Conservation (phyloP, 2,797 vertebrate species). For the Hypotaenidia philippensis region DNA sequence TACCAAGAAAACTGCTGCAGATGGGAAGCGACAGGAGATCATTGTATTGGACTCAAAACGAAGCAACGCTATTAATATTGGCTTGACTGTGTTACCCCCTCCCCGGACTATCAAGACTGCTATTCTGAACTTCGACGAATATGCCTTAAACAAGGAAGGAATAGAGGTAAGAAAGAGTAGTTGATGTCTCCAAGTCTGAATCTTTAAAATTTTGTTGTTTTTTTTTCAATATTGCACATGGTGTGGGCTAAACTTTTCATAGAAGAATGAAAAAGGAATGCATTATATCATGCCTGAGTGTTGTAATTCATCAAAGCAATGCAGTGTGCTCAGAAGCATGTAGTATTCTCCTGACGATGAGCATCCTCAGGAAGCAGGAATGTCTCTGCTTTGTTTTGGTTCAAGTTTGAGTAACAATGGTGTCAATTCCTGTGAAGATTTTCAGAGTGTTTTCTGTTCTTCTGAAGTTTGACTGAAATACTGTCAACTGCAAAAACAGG, state of each 20-base stretch:
- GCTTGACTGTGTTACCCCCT: constrained; percentile 94
- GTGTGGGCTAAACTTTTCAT: not conserved
- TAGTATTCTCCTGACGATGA: not conserved
- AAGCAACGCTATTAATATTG: constrained; percentile 98
- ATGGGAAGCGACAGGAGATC: constrained; percentile 96
- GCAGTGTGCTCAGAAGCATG: not conserved
- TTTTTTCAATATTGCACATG: not conserved
- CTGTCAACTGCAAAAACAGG: not conserved
- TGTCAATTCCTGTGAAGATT: not conserved
- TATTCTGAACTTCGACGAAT: constrained; percentile 98
- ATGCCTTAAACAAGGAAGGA: constrained; percentile 98
- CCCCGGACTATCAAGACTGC: constrained; percentile 98
- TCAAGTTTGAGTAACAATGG: not conserved
- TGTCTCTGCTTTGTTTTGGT: not conserved
- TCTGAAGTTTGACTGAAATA: not conserved
- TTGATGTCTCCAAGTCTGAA: not conserved
- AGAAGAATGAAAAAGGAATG: not conserved
- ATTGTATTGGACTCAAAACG: constrained; percentile 96
- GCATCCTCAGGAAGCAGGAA: not conserved
- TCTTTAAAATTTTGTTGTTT: not conserved
- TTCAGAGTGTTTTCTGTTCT: not conserved
- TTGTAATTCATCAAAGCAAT: not conserved
- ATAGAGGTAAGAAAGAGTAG: constrained; percentile 89
- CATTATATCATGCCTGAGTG: not conserved
- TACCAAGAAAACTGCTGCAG: constrained; percentile 92